phyloP scores from a whole-genome alignment of 2,113 vertebrate genomes.

The Daubentonia madagascariensis region DNA sequence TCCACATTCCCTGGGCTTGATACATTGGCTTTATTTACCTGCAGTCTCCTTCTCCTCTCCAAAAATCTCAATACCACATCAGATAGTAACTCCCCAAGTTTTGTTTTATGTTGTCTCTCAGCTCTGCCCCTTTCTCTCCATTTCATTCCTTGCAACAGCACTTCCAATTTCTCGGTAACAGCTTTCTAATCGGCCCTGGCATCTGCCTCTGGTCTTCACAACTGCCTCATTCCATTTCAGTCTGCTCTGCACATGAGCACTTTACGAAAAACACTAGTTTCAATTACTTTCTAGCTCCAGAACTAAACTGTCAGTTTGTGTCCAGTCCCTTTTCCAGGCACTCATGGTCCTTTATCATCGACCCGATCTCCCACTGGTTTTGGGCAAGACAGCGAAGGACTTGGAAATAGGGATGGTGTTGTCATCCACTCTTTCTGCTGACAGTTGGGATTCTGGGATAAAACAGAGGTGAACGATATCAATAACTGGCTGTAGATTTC shows the following conservation, averaged over 20 bases:
- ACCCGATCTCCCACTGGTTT: not conserved
- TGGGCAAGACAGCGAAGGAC: not conserved
- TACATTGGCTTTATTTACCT: not conserved
- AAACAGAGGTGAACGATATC: not conserved
- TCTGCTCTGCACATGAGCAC: not conserved
- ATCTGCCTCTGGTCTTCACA: not conserved
- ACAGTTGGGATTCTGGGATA: not conserved
- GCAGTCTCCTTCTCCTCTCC: not conserved
- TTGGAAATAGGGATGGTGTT: not conserved
- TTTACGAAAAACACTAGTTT: conserved; percentile 14
- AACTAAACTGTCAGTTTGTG: not conserved
- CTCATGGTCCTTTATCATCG: not conserved
- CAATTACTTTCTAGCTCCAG: not conserved
- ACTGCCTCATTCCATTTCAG: not conserved
- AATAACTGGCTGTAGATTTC: not conserved
- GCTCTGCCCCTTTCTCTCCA: not conserved
- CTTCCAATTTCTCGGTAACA: not conserved
- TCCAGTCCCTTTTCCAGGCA: not conserved
- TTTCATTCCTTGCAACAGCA: not conserved
- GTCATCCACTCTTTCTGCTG: not conserved
- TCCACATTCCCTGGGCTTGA: not conserved
- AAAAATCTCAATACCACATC: not conserved
- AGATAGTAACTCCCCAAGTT: not conserved
- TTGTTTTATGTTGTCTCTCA: not conserved
- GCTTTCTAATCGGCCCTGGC: not conserved